Evolutionary conservation across 2,797 vertebrate species (phyloP).

Genomic region (Intellagama lesueurii): DNA sequence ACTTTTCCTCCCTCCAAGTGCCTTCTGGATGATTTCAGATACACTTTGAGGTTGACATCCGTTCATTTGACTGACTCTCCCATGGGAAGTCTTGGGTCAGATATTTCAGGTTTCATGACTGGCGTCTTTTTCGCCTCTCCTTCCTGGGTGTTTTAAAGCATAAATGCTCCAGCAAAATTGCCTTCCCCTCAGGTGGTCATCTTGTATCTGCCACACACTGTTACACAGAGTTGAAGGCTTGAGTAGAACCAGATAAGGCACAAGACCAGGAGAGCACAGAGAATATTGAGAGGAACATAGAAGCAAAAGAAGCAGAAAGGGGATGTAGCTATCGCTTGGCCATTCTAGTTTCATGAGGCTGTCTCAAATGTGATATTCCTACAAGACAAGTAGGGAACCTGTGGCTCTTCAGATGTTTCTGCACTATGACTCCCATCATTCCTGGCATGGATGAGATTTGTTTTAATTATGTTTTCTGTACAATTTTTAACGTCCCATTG

Average conservation of each 20-base stretch:
- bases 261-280: not conserved
- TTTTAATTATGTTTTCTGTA: not conserved
- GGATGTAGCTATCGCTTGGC: not conserved
- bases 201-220: not conserved
- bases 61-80: not conserved
- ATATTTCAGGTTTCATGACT: constrained; percentile 25
- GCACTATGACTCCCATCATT: not conserved
- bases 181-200: not conserved
- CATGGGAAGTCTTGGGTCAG: not conserved
- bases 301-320: not conserved
- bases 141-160: constrained; percentile 7
- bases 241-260: not conserved
- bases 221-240: not conserved
- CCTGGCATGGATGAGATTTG: not conserved
- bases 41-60: constrained; percentile 4
- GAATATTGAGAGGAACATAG: not conserved
- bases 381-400: not conserved
- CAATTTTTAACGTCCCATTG: not conserved
- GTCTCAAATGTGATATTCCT: not conserved
- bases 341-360: not conserved
- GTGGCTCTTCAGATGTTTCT: not conserved
- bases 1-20: no score
- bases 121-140: not conserved
- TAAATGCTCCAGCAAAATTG: constrained; percentile 10
- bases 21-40: not conserved